Base-by-base conservation (phyloP, 2,888 invertebrate genomes). In the Ennomos fuscantarius region DNA sequence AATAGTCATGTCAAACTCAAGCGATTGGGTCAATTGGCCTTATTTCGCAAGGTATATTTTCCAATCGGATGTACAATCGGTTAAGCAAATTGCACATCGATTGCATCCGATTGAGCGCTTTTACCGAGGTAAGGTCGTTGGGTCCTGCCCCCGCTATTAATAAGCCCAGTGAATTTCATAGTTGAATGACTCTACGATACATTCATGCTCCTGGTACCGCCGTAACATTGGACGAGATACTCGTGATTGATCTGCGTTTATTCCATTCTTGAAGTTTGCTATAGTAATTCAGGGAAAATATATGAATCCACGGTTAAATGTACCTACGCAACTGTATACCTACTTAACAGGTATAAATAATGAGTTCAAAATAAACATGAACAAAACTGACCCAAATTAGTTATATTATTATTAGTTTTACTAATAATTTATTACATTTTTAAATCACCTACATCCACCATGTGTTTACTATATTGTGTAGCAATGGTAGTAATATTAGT, bases 61-160 rank as follows among this genome's bases (percentile, higher is more conserved):
- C 55, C 50, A 57, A 60, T 53, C 32, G 54, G 42, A 59, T 48
- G 50, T 55, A 58, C 58, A 6, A 24, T 56, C 42, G 57, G 34
- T 49, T 42, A 74, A 74, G 72, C 74, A 79, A 24, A 82, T 83
- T 89, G 82, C 78, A 84, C 84, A 89, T 87, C 81, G 86, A 88
- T 87, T 90, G 85, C 83, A 81, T 74, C 76, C 84, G 83, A 84
- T 82, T 79, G 81, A 87, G 68, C 79, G 87, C 76, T 74, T 84
- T 85, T 81, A 84, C 84, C 80, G 79, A 72, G 68, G 60, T 80
- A 81, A 86, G 87, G 85, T 85, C 89, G 80, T 69, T 60, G 73
- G 79, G 79, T 79, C 74, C 77, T 69, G 72, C 50, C 69, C 57
- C 62, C 52, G 70, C 82, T 89, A 89, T 86, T 86, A 85, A 81